These are phyloP conservation scores for Eupithecia inturbata DNA, from an alignment of 2,888 invertebrate species.

Conservation along the genomic window DNA sequence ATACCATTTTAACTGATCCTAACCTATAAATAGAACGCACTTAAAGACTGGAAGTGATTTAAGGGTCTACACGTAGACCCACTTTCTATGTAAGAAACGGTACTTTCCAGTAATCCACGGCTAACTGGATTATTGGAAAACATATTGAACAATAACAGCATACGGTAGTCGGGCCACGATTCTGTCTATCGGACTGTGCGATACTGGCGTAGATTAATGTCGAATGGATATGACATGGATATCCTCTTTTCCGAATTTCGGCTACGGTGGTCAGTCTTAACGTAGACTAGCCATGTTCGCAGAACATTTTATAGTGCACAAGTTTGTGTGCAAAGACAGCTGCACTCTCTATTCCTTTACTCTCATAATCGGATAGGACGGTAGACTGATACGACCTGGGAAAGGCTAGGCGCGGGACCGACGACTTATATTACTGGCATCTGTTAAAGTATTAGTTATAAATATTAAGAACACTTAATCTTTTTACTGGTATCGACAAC, in stretches of 20 bases:
- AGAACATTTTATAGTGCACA: too few species aligned
- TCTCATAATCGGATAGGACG: too few species aligned
- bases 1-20: slow-evolving; percentile 13
- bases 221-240: slow-evolving; percentile 52
- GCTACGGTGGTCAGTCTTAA: too few species aligned
- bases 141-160: slow-evolving; percentile 80
- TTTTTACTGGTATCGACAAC: too few species aligned
- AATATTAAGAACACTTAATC: too few species aligned
- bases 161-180: slow-evolving; percentile 78
- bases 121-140: slow-evolving; percentile 79
- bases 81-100: slow-evolving; percentile 71
- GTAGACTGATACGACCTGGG: too few species aligned
- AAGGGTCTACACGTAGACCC: slow-evolving; percentile 56
- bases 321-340: too few species aligned
- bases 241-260: background rate
- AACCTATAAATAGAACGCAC: slow-evolving; percentile 34
- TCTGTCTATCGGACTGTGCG: slow-evolving; percentile 58
- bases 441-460: too few species aligned
- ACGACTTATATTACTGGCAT: too few species aligned
- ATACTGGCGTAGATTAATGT: slow-evolving; percentile 41
- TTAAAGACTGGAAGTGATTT: slow-evolving; percentile 48
- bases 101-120: slow-evolving; percentile 69
- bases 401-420: too few species aligned
- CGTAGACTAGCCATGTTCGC: too few species aligned
- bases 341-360: too few species aligned